phyloP scores from a whole-genome alignment of 2,888 invertebrate species.

The Adineta ricciae region DNA sequence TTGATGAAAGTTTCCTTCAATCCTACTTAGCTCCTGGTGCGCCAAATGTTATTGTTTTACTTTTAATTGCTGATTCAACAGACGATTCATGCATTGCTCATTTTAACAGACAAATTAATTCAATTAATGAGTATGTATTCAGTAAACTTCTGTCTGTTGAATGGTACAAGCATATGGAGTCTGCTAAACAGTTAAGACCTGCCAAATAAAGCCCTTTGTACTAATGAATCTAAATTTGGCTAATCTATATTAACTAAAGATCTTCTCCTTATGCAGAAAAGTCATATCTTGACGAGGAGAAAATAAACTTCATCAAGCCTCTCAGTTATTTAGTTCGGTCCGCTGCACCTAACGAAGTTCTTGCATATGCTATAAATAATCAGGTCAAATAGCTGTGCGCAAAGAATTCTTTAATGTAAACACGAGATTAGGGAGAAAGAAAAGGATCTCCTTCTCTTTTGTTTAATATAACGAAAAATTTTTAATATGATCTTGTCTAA shows the following conservation, averaged over 20 bases:
- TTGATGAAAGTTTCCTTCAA: background rate
- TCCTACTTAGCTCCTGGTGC: background rate
- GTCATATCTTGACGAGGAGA: background rate
- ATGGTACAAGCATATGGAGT: too few relatives aligned
- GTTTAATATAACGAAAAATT: background rate
- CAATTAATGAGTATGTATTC: slow-evolving; percentile 5
- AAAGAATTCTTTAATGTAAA: background rate
- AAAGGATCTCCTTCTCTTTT: background rate
- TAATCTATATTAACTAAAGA: too few relatives aligned
- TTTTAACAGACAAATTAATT: background rate
- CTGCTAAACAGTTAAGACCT: too few relatives aligned
- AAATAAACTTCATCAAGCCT: background rate
- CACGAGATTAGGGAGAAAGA: background rate
- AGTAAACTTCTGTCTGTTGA: too few relatives aligned
- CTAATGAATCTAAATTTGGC: too few relatives aligned
- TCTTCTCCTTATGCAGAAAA: too few relatives aligned
- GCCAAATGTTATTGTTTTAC: background rate
- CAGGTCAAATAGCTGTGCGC: background rate
- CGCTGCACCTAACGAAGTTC: background rate
- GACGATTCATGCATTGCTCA: background rate
- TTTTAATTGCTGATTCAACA: background rate
- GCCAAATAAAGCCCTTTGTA: too few relatives aligned
- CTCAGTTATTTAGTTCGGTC: background rate
- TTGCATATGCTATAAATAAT: background rate
- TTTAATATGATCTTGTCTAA: background rate